These are phyloP conservation scores for Eupithecia exiguata DNA, from an alignment of 2,888 invertebrate species.

Conservation along the genomic window DNA sequence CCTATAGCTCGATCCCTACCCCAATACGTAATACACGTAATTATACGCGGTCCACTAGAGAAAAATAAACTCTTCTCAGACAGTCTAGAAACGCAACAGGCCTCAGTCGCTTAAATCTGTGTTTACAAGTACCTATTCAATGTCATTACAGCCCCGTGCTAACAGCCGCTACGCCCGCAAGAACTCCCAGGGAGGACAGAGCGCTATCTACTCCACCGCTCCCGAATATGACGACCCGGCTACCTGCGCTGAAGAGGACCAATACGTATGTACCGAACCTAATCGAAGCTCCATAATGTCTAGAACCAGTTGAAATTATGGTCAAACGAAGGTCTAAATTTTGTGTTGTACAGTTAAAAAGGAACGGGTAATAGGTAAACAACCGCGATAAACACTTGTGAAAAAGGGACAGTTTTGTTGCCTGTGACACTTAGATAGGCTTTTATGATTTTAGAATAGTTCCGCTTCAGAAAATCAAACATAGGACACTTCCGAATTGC, in stretches of 20 bases:
- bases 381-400: too few species aligned
- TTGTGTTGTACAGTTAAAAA: too few species aligned
- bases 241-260: conserved; percentile 95
- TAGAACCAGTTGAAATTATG: background rate
- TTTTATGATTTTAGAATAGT: too few species aligned
- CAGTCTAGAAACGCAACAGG: background rate
- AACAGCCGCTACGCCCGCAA: conserved; percentile 88
- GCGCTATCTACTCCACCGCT: conserved; percentile 91
- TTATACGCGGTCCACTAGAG: background rate
- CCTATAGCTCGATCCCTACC: background rate
- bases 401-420: too few species aligned
- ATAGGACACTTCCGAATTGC: too few species aligned
- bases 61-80: background rate
- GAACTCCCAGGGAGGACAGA: conserved; percentile 91
- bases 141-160: conserved; percentile 81
- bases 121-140: background rate
- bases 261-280: conserved; percentile 85
- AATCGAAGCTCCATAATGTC: background rate
- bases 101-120: background rate
- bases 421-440: too few species aligned
- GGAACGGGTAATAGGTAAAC: too few species aligned
- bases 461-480: too few species aligned
- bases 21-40: background rate
- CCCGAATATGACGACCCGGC: conserved; percentile 97
- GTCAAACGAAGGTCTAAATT: background rate